A percentile compares a stretch with the other conserved stretches of the same genome.
Conservation (phyloP, 1,140 invertebrate species). For the Watersipora subatra region DNA sequence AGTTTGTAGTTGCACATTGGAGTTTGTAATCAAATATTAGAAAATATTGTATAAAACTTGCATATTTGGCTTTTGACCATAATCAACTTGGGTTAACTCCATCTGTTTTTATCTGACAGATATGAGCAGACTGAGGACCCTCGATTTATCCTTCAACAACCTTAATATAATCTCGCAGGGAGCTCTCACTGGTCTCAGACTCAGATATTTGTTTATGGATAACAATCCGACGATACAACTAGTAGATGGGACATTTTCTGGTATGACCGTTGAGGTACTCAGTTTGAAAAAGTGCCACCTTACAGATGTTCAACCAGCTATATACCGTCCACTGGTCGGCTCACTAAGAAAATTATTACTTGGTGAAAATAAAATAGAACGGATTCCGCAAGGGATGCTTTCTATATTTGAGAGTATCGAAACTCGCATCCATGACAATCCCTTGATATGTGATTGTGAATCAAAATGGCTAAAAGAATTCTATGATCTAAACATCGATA, state of each 20-base stretch:
- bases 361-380: neutral
- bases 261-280: neutral
- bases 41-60: too few species aligned
- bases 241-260: neutral
- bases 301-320: neutral
- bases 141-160: constrained; percentile 1
- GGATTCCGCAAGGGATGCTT: neutral
- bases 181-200: neutral
- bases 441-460: neutral
- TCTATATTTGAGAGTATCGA: neutral
- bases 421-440: neutral
- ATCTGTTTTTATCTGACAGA: neutral
- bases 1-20: too few species aligned
- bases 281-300: neutral
- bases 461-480: neutral
- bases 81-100: too few species aligned
- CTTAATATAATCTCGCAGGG: neutral
- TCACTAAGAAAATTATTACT: neutral
- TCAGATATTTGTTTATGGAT: neutral
- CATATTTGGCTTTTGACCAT: too few species aligned
- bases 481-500: neutral
- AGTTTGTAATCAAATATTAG: too few species aligned
- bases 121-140: neutral
- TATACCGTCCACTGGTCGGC: neutral
- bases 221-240: neutral